Conservation (phyloP, 2,113 vertebrate genomes). For the Heteronetta atricapilla region DNA sequence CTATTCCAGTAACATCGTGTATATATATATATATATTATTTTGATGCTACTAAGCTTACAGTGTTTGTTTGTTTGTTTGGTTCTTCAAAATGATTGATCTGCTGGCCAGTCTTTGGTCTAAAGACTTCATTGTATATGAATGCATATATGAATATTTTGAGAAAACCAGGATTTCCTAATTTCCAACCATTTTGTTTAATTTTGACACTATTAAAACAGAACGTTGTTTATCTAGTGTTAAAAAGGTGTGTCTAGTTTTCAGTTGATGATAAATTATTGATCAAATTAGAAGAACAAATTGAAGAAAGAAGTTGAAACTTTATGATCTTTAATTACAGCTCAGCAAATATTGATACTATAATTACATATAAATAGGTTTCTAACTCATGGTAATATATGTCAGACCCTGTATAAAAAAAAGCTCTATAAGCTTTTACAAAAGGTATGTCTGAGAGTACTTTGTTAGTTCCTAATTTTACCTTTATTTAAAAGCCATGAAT, state of each 20-base stretch:
- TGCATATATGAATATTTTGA: not conserved
- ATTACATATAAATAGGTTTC: not conserved
- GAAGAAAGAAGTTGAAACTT: conserved; percentile 34
- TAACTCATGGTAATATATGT: not conserved
- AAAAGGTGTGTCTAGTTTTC: not conserved
- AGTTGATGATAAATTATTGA: not conserved
- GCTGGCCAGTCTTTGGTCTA: not conserved
- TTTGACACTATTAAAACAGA: not conserved
- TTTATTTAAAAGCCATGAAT: not conserved
- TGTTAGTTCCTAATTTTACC: not conserved
- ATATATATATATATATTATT: not conserved
- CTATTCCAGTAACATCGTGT: not conserved
- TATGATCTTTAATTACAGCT: conserved; percentile 28
- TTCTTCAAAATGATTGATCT: not conserved
- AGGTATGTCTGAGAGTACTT: not conserved
- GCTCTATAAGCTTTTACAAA: not conserved
- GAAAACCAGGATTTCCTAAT: not conserved
- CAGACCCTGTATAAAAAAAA: too few relatives aligned
- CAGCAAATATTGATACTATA: conserved; percentile 18
- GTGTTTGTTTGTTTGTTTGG: not conserved
- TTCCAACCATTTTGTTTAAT: not conserved
- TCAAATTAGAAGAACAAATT: conserved; percentile 7
- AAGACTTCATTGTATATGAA: not conserved
- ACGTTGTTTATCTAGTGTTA: not conserved
- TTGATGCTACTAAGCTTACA: not conserved